Base-by-base conservation (phyloP, 2,888 invertebrate species). In the Alsophila aescularia region DNA sequence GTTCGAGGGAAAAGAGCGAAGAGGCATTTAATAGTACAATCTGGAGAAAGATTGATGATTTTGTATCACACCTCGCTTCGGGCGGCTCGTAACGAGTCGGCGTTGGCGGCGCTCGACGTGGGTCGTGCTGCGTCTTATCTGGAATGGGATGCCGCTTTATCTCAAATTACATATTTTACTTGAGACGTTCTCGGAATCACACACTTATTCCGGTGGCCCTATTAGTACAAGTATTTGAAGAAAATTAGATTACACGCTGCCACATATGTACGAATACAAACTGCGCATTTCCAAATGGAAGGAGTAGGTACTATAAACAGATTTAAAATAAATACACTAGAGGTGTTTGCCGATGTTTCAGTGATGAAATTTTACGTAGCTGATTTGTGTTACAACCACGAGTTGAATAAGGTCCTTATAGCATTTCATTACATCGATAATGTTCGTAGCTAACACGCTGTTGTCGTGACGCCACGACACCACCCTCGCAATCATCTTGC, bases 1-100 rank as follows among this genome's bases (percentile, higher is more conserved):
- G 87, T 90, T 86, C 86, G 87, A 85, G 79, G 86, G 86, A 87
- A 89, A 85, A 83, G 89, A 90, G 85, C 88, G 89, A 87, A 85
- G 89, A 90, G 87, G 89, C 90, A 87, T 91, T 90, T 91, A 91
- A 91, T 90, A 90, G 90, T 90, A 90, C 89, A 90, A 90, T 90
- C 90, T 90, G 85, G 84, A 85, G 81, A 75, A 90, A 91, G 91
- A 91, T 90, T 91, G 91, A 91, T 91, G 91, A 91, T 90, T 90
- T 90, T 90, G 91, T 91, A 90, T 90, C 91, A 91, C 90, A 90
- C 90, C 91, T 91, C 89, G 90, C 90, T 90, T 83, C 85, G 82
- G 90, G 91, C 90, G 87, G 85, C 87, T 85, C 87, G 90, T 88
- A 87, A 90, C 90, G 90, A 89, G 87, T 85, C 79, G 81, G 86